Conservation (phyloP, 2,113 vertebrate species). For the Pygoscelis antarcticus region DNA sequence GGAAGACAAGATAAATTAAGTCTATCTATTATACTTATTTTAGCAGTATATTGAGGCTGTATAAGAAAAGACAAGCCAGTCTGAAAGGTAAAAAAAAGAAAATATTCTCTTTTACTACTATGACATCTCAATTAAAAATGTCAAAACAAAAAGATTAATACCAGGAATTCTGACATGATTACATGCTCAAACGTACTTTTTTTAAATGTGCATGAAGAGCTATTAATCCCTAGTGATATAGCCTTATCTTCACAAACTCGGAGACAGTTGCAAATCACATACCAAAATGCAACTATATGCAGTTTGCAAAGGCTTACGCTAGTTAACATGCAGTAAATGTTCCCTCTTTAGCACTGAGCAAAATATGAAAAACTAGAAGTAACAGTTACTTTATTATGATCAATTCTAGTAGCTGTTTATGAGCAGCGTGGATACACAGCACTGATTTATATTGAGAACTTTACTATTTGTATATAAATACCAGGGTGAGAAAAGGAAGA, state of each 20-base stretch:
- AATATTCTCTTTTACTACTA: not conserved
- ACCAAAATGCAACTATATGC: not conserved
- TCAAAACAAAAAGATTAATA: not conserved
- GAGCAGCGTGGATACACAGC: not conserved
- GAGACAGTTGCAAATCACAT: not conserved
- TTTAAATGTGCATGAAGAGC: not conserved
- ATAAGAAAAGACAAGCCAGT: not conserved
- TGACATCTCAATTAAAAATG: not conserved
- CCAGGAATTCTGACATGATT: not conserved
- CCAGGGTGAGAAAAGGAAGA: not conserved
- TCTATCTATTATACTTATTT: not conserved
- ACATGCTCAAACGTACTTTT: not conserved
- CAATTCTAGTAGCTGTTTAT: not conserved
- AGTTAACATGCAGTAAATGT: not conserved
- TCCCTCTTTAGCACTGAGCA: not conserved
- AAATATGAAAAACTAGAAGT: not conserved
- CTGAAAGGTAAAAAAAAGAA: accelerated
- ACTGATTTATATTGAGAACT: not conserved
- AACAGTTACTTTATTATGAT: not conserved
- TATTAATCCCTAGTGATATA: not conserved
- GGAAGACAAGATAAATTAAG: not conserved
- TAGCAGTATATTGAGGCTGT: not conserved
- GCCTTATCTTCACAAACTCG: not conserved
- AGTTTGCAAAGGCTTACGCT: not conserved
- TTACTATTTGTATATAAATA: not conserved